Evolutionary conservation across 2,888 invertebrate genomes (phyloP).

Genomic region (Latrodectus hesperus): DNA sequence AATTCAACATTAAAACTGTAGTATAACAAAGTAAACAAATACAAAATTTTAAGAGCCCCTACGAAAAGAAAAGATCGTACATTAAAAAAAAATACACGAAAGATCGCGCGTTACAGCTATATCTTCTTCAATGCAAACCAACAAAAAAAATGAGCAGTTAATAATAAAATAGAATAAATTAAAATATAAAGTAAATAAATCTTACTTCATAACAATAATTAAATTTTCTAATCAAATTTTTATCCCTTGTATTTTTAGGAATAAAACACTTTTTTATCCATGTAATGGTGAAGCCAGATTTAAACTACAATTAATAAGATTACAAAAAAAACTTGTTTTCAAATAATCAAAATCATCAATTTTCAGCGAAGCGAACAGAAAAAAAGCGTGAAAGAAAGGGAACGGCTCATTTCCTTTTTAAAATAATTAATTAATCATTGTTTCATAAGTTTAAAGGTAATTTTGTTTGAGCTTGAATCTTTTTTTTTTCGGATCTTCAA

Average conservation of each 20-base stretch:
- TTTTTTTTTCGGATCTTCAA: neutral
- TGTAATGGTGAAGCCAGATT: constrained; percentile 10
- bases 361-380: constrained; percentile 11
- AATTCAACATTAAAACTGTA: too few relatives aligned
- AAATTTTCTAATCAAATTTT: constrained; percentile 1
- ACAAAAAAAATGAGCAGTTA: neutral
- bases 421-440: constrained; percentile 67
- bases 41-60: neutral
- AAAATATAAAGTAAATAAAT: neutral
- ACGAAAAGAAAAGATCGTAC: neutral
- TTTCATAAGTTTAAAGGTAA: constrained; percentile 56
- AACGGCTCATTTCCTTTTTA: constrained; percentile 52
- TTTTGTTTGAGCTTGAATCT: constrained; percentile 28
- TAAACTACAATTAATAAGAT: constrained; percentile 41
- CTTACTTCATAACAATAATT: constrained; percentile 3
- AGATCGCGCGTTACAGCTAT: neutral
- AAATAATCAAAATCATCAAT: constrained; percentile 32
- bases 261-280: constrained; percentile 3
- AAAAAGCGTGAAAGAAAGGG: constrained; percentile 33
- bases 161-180: neutral
- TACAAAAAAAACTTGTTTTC: constrained; percentile 17
- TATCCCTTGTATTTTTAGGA: neutral
- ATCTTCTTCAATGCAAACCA: neutral
- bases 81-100: neutral
- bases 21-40: neutral